Evolutionary conservation across 2,113 vertebrate genomes (phyloP).

Genomic region (Oceanites oceanicus): DNA sequence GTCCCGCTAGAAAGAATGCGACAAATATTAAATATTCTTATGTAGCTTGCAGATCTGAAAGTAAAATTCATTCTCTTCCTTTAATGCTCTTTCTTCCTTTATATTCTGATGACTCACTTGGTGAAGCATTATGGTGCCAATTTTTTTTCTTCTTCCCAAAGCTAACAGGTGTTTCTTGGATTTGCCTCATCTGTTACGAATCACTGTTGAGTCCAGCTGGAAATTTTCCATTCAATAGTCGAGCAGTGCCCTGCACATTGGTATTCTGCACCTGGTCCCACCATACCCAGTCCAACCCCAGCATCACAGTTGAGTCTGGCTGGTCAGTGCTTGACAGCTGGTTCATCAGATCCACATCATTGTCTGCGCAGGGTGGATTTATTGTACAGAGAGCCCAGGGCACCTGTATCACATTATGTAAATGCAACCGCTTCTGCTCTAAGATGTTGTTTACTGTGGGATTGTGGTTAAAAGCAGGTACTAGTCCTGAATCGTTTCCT

Average conservation of each 20-base stretch:
- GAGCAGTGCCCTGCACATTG: neutral
- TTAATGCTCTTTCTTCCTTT: conserved; percentile 12
- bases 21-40: conserved; percentile 13
- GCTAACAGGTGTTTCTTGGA: conserved; percentile 67
- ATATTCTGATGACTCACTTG: conserved; percentile 33
- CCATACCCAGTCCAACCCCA: neutral
- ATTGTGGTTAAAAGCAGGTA: neutral
- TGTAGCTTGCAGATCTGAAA: neutral
- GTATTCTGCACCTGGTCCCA: conserved; percentile 44
- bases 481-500: neutral
- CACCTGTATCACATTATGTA: conserved; percentile 36
- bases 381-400: neutral
- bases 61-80: neutral
- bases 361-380: conserved; percentile 25
- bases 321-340: conserved; percentile 51
- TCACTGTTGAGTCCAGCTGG: conserved; percentile 45
- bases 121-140: neutral
- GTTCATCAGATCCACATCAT: neutral
- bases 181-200: conserved; percentile 63
- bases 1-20: neutral
- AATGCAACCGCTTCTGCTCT: neutral
- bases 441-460: neutral
- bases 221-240: conserved; percentile 6
- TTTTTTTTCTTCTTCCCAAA: conserved; percentile 16
- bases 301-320: neutral